These are phyloP conservation scores for Tursiops truncatus DNA, from an alignment of 2,113 vertebrate species.

Conservation along the genomic window DNA sequence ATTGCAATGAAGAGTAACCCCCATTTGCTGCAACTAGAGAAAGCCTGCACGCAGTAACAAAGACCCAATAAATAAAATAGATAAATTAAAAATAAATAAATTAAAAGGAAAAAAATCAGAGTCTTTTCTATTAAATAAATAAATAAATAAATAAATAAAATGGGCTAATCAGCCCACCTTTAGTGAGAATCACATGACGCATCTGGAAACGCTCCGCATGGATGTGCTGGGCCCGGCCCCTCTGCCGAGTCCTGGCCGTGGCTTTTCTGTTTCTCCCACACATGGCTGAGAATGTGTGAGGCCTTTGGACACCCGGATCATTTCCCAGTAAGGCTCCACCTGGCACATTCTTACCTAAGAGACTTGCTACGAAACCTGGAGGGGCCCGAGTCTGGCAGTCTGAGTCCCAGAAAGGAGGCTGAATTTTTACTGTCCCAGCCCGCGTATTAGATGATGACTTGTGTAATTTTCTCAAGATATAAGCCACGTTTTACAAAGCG, in stretches of 20 bases:
- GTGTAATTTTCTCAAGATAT: neutral
- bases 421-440: neutral
- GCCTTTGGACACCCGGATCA: neutral
- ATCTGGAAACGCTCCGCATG: accelerated
- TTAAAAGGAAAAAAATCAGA: too few relatives aligned
- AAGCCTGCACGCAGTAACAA: too few relatives aligned
- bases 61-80: too few relatives aligned
- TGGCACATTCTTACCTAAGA: neutral
- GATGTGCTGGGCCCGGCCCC: accelerated
- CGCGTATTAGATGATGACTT: neutral
- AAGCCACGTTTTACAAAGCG: neutral
- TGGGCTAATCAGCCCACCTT: neutral
- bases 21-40: too few relatives aligned
- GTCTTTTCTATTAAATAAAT: too few relatives aligned
- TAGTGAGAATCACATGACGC: neutral
- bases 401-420: neutral
- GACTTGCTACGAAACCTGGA: neutral
- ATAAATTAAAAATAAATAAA: too few relatives aligned
- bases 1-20: too few relatives aligned
- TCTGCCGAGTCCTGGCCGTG: accelerated
- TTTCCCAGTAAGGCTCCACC: neutral
- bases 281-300: neutral
- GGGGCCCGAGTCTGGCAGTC: neutral
- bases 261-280: too few relatives aligned
- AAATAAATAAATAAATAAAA: neutral